These are phyloP conservation scores for Hemiscyllium ocellatum DNA, from an alignment of 2,113 vertebrate species.

Conservation along the genomic window DNA sequence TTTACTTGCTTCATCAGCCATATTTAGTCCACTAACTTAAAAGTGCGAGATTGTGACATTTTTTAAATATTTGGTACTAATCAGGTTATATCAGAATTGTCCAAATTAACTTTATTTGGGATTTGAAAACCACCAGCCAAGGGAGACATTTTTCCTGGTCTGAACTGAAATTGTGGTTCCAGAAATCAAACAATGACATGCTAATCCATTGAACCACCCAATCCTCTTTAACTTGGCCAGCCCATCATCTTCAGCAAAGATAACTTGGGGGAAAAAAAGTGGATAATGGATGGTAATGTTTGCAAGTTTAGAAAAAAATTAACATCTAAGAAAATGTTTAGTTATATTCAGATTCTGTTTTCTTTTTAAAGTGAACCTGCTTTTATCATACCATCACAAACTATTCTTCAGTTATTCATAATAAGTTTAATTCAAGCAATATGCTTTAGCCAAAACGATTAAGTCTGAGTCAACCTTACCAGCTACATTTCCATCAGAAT, in stretches of 20 bases:
- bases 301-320: neutral
- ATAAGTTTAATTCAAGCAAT: neutral
- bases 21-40: neutral
- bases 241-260: neutral
- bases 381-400: neutral
- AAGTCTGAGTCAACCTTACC: slow-evolving; percentile 57
- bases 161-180: neutral
- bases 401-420: neutral
- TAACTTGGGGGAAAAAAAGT: neutral
- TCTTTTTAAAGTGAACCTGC: neutral
- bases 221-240: neutral
- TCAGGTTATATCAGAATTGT: neutral
- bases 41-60: too few relatives aligned
- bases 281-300: neutral
- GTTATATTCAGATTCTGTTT: neutral
- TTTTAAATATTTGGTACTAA: neutral
- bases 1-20: neutral
- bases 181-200: neutral
- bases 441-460: neutral
- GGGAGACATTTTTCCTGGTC: neutral
- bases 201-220: neutral
- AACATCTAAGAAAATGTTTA: neutral
- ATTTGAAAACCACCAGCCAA: neutral
- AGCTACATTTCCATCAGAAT: slow-evolving; percentile 79
- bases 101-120: neutral